Evolutionary conservation across 2,113 vertebrate species (phyloP), one percentile per base, ranked within the genome.

Genomic region (Suncus etruscus): DNA sequence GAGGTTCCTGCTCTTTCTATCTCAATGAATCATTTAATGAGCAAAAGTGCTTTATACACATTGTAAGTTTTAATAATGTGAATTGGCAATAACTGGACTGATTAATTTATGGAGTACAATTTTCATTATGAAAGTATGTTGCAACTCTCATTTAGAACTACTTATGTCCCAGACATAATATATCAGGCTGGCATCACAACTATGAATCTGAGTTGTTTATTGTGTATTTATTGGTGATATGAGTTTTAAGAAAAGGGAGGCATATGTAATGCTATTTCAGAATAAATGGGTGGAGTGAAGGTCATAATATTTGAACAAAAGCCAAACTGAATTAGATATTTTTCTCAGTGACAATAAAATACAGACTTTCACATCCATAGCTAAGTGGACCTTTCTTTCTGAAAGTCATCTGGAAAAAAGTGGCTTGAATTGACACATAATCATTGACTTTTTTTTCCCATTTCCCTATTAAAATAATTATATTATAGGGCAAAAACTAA

Each of bases 151-250:
- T 89, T 58, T 66, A 72, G 45, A 92, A 89, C n/a, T 73, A 72
- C 58, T 32, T 75, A 79, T 51, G 50, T 31, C 31, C 7, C 45
- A 87, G 74, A 85, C 65, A 77, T 39, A 75, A 80, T 75, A 77
- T 91, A 82, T 68, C 90, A 90, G 69, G 11, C 11, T 81, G 58
- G 27, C 32, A 89, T 91, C 48, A 91, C 29, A 84, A 66, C 92
- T 74, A 73, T 18, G 83, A 89, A 11, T 78, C 73, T 58, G 24
- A 3, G 47, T n/a, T 4, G 29, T 70, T 72, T 79, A 22, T n/a
- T 94, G 27, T 61, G 89, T 45, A 14, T 51, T 93, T 91, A 89
- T 70, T 1, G 1, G 20, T 39, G 2, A 32, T 50, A 75, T 11
- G 11, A 74, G 75, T 87, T 94, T 89, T 81, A 78, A 91, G 74